phyloP scores from a whole-genome alignment of 2,797 vertebrate genomes.

The Ceryle rudis region DNA sequence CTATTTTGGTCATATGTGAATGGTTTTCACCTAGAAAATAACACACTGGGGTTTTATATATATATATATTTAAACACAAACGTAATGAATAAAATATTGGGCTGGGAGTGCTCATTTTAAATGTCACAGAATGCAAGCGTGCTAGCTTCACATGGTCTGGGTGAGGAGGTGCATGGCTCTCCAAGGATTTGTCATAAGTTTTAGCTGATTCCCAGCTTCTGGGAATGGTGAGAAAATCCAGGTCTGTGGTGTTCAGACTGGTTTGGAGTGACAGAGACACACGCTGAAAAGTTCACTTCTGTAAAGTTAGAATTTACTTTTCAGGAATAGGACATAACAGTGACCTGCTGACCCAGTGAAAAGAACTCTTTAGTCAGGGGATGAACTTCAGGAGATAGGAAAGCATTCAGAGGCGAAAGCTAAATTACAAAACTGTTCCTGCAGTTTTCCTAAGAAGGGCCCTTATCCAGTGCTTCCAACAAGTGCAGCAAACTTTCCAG shows the following conservation, averaged over 20 bases:
- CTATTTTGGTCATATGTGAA: background rate
- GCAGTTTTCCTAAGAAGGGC: background rate
- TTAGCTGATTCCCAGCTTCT: background rate
- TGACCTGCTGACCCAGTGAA: background rate
- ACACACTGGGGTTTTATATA: background rate
- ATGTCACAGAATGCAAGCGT: conserved; percentile 17
- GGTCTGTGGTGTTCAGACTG: background rate
- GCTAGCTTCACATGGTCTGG: background rate
- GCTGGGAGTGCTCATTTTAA: conserved; percentile 19
- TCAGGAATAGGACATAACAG: background rate
- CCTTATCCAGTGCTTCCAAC: background rate
- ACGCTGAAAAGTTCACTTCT: background rate
- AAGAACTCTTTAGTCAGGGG: background rate
- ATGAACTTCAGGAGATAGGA: background rate
- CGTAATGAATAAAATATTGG: background rate
- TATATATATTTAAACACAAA: conserved; percentile 22
- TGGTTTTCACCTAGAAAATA: conserved; percentile 27
- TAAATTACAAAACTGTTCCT: background rate
- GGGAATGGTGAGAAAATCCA: background rate
- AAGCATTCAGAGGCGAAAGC: background rate
- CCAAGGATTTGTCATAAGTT: conserved; percentile 20
- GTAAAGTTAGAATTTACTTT: background rate
- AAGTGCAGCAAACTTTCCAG: background rate
- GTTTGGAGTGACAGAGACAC: background rate
- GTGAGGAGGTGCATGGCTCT: conserved; percentile 22